phyloP scores from a whole-genome alignment of 2,113 vertebrate species.

The Menidia beryllina region DNA sequence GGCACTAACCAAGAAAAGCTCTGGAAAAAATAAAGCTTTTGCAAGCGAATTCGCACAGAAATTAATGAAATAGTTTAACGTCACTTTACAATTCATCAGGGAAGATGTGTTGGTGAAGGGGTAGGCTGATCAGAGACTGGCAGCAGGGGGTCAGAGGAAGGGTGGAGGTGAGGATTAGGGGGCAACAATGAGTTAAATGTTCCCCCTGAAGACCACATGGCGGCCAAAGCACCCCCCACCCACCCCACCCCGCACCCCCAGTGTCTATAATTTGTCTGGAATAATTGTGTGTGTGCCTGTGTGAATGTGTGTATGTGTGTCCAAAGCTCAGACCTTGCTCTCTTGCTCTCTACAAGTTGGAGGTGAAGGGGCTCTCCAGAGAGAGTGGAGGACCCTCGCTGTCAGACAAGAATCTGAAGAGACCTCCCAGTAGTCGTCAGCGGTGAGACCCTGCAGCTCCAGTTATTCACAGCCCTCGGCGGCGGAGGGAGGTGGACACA shows the following conservation, averaged over 20 bases:
- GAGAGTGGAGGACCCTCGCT: conserved; percentile 81
- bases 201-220: conserved; percentile 70
- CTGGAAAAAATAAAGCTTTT: not conserved
- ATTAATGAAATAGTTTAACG: not conserved
- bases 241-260: conserved; percentile 72
- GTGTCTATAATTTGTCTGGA: conserved; percentile 14
- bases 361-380: conserved; percentile 80
- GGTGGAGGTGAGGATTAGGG: conserved; percentile 70
- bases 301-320: conserved; percentile 22
- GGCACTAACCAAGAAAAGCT: not conserved
- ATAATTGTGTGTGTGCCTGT: conserved; percentile 27
- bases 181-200: conserved; percentile 81
- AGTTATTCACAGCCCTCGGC: conserved; percentile 37
- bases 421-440: conserved; percentile 71
- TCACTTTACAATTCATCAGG: not conserved
- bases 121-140: not conserved
- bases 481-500: not conserved
- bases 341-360: conserved; percentile 64
- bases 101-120: not conserved
- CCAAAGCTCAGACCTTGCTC: conserved; percentile 49
- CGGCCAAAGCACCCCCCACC: conserved; percentile 70
- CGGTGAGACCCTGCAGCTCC: conserved; percentile 53
- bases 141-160: conserved; percentile 53
- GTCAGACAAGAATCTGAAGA: conserved; percentile 85
- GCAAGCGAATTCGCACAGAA: not conserved